Conservation (phyloP, 2,113 vertebrate species). For the Arenaria interpres region DNA sequence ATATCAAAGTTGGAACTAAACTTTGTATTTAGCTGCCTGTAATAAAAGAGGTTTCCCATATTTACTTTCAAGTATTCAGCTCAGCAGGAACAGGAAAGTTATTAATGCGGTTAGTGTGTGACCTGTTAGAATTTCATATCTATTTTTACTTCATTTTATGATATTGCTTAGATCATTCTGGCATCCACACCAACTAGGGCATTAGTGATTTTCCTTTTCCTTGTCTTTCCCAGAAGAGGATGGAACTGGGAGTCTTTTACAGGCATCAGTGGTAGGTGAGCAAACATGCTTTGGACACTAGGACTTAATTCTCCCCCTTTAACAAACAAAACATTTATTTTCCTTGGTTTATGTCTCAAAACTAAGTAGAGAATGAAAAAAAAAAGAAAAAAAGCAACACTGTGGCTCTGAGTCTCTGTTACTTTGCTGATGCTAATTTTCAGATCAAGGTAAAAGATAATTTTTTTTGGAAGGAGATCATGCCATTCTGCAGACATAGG, state of each 20-base stretch:
- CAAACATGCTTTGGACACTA: neutral
- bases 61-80: neutral
- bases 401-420: neutral
- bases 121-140: neutral
- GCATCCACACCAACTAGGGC: neutral
- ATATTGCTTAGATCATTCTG: neutral
- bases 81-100: neutral
- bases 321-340: neutral
- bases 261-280: neutral
- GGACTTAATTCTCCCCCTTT: neutral
- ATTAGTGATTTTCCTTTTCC: neutral
- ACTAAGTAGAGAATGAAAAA: neutral
- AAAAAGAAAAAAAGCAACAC: neutral
- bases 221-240: neutral
- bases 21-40: slow-evolving; percentile 23
- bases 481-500: neutral
- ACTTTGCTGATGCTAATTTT: neutral
- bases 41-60: neutral
- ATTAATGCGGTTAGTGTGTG: neutral
- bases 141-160: neutral
- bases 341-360: neutral
- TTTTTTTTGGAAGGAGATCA: neutral
- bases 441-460: neutral
- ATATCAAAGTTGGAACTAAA: slow-evolving; percentile 19
- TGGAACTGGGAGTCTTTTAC: neutral